Evolutionary conservation across 2,888 invertebrate species (phyloP).

Genomic region (Cetonia aurata): DNA sequence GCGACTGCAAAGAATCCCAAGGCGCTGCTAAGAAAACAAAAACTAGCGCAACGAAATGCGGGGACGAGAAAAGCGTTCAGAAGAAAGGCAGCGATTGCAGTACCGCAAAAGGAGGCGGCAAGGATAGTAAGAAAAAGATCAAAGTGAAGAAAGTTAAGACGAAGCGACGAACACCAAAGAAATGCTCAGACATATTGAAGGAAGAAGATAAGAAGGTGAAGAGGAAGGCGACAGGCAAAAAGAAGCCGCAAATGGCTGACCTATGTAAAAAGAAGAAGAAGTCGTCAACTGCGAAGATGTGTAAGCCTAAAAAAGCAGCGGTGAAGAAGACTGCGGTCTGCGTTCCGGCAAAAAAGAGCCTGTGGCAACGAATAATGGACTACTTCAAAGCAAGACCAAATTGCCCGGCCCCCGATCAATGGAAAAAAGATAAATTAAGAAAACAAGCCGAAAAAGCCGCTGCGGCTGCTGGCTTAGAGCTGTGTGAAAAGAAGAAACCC

Average conservation of each 20-base stretch:
- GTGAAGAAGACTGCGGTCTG: background rate
- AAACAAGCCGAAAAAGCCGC: slow-evolving; percentile 60
- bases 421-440: slow-evolving; percentile 55
- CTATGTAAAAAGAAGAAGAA: slow-evolving; percentile 36
- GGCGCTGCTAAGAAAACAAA: slow-evolving; percentile 5
- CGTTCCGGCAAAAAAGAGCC: slow-evolving; percentile 45
- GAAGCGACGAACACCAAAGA: slow-evolving; percentile 9
- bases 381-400: slow-evolving; percentile 61
- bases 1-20: background rate
- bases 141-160: slow-evolving; percentile 7
- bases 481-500: slow-evolving; percentile 52
- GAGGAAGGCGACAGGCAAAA: slow-evolving; percentile 6
- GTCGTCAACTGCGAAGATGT: slow-evolving; percentile 10
- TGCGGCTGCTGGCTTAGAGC: slow-evolving; percentile 57
- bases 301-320: background rate
- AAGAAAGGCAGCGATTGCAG: slow-evolving; percentile 9
- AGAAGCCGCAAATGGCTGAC: slow-evolving; percentile 15
- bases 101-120: slow-evolving; percentile 2
- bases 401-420: slow-evolving; percentile 60
- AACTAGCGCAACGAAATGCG: slow-evolving; percentile 5
- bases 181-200: slow-evolving; percentile 31
- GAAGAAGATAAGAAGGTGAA: slow-evolving; percentile 27
- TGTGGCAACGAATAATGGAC: slow-evolving; percentile 57
- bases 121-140: slow-evolving; percentile 17
- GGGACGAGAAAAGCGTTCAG: slow-evolving; percentile 6